These are phyloP conservation scores for Tolypeutes matacus DNA, from an alignment of 2,797 vertebrate species.

Conservation along the genomic window DNA sequence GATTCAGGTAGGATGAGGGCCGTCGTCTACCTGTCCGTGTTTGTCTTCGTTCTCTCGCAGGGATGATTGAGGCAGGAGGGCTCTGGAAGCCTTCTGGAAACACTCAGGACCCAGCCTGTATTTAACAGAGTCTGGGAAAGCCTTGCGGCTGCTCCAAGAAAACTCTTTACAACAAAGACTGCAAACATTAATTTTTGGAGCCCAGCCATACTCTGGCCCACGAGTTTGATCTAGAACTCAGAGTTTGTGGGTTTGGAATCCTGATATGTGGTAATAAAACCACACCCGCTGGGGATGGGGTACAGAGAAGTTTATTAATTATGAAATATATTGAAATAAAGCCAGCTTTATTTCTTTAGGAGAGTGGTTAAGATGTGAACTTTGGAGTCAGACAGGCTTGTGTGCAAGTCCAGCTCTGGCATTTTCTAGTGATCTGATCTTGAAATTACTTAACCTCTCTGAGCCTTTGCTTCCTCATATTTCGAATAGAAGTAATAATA, in stretches of 20 bases:
- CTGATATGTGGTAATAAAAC: neutral
- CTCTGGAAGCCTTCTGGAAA: neutral
- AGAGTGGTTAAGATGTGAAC: neutral
- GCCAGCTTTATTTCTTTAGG: neutral
- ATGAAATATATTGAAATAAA: neutral
- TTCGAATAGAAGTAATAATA: neutral
- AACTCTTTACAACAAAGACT: neutral
- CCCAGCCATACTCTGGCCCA: neutral
- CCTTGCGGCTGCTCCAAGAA: neutral
- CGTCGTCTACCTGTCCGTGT: neutral
- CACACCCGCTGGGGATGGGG: neutral
- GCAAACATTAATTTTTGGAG: neutral
- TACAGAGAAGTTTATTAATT: neutral
- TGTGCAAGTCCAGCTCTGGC: neutral
- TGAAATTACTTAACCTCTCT: neutral
- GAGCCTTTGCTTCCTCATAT: neutral
- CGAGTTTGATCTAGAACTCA: neutral
- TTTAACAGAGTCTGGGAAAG: neutral
- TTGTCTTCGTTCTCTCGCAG: neutral
- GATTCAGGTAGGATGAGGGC: neutral
- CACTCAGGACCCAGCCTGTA: neutral
- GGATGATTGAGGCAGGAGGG: neutral
- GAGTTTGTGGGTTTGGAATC: conserved; percentile 25
- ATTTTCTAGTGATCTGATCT: neutral
- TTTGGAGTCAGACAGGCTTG: neutral